Evolutionary conservation across 2,888 invertebrate species (phyloP), one percentile per base, ranked within the genome.

Genomic region (Eustalomyia histrio): DNA sequence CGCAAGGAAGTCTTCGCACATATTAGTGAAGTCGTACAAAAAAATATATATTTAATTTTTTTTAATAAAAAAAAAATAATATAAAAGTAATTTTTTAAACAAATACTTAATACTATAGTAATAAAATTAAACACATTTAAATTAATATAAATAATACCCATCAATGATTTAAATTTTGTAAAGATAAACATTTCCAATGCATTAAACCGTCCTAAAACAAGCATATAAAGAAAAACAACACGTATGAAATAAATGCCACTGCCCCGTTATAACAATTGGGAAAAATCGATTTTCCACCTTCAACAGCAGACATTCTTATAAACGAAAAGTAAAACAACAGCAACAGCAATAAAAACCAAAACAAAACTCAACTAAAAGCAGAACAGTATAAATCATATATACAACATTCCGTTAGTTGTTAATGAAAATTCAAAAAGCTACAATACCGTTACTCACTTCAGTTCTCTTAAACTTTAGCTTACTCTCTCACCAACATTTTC

Each of bases 321-420:
- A 65, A 75, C 71, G 60, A 61, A 29, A 29, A 57, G 69, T 64
- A 50, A 63, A 76, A 35, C 43, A 47, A 68, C n/a, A 61, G 14
- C 61, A 61, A n/a, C n/a, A n/a, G 67, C 60, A 76, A 73, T 64
- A 68, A 55, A 78, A 29, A 78, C 24, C 74, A 81, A 78, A 81
- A 81, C 81, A 81, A 29, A 81, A 78, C 39, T 57, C 39, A 67
- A 71, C 9, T 52, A 33, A 65, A 57, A 55, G 24, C 53, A 52
- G 50, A 33, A 24, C n/a, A 67, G 17, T 55, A 17, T 29, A 61
- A 53, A 74, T 68, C 58, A 65, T 17, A 58, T 29, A 21, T 7
- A 2, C 17, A 76, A 87, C 86, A 87, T 87, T 87, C 87, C 87
- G 85, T 87, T 84, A 86, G 88, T 85, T 87, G 69, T 65, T 74